Evolutionary conservation across 2,113 vertebrate species (phyloP).

Genomic region (Oncorhynchus mykiss): DNA sequence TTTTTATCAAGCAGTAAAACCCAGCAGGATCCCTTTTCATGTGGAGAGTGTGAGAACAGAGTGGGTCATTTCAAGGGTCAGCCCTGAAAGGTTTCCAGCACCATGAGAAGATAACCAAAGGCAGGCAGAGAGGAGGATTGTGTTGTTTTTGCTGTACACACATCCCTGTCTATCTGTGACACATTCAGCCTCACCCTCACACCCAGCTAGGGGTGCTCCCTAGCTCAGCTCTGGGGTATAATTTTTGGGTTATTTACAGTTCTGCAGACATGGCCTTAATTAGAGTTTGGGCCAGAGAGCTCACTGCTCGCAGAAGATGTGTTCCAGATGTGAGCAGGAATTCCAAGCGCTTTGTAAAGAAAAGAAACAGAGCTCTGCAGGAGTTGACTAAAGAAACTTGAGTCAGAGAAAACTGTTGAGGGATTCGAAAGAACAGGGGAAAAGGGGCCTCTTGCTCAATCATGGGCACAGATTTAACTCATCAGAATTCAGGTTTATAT

Average conservation of each 20-base stretch:
- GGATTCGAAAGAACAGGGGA: slow-evolving; percentile 36
- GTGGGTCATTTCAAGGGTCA: slow-evolving; percentile 5
- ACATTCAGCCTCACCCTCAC: slow-evolving; percentile 17
- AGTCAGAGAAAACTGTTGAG: slow-evolving; percentile 42
- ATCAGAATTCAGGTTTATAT: neutral
- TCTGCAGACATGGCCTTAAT: slow-evolving; percentile 52
- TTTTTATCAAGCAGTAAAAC: slow-evolving; percentile 52
- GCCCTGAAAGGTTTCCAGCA: neutral
- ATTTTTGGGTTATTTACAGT: slow-evolving; percentile 72
- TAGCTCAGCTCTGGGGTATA: slow-evolving; percentile 32
- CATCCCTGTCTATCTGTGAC: neutral
- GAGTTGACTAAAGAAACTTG: slow-evolving; percentile 43
- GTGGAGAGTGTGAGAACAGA: slow-evolving; percentile 11
- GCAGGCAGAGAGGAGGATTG: neutral
- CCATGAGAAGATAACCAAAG: neutral
- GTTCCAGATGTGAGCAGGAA: slow-evolving; percentile 80
- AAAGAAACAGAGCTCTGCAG: slow-evolving; percentile 48
- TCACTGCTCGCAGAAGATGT: slow-evolving; percentile 59
- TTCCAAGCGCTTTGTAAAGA: slow-evolving; percentile 56
- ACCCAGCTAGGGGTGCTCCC: slow-evolving; percentile 30
- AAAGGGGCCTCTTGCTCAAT: slow-evolving; percentile 40
- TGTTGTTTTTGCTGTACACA: slow-evolving; percentile 9
- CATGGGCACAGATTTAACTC: slow-evolving; percentile 32
- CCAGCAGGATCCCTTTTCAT: slow-evolving; percentile 47
- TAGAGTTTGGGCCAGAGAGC: slow-evolving; percentile 32